These are phyloP conservation scores for Scleropages formosus DNA, from an alignment of 2,797 vertebrate genomes.

Conservation along the genomic window DNA sequence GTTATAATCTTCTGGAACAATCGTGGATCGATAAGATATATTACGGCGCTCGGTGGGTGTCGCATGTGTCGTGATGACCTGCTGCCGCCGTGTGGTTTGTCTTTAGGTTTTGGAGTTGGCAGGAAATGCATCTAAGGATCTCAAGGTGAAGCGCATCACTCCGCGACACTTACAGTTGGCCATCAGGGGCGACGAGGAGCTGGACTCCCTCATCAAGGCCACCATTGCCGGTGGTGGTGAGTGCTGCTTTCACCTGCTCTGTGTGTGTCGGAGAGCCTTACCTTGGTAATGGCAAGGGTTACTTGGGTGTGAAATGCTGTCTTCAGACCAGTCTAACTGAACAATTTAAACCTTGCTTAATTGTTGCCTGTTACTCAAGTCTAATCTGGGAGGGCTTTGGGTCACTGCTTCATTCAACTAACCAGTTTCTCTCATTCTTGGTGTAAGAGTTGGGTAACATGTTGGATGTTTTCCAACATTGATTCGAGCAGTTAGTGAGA, in stretches of 20 bases:
- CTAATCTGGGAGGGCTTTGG: too few relatives aligned
- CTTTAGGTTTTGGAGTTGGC: conserved; percentile 73
- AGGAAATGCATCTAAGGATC: conserved; percentile 77
- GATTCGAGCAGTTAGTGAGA: too few relatives aligned
- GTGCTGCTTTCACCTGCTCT: background rate
- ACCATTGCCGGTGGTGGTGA: conserved; percentile 78
- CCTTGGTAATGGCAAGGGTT: background rate
- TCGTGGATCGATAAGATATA: background rate
- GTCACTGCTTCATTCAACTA: background rate
- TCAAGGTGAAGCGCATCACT: conserved; percentile 78
- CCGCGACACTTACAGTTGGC: conserved; percentile 79
- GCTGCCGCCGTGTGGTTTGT: background rate
- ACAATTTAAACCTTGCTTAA: too few relatives aligned
- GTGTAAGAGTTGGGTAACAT: too few relatives aligned
- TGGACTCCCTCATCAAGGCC: conserved; percentile 78
- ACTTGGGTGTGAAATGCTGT: background rate
- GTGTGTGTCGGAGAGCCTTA: too few relatives aligned
- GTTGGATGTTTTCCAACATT: background rate
- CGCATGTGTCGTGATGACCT: background rate
- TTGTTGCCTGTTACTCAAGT: too few relatives aligned
- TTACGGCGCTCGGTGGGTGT: background rate
- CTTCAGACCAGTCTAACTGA: too few relatives aligned
- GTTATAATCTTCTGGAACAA: too few relatives aligned
- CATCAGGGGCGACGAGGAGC: conserved; percentile 76
- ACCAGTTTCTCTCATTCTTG: background rate